Conservation (phyloP, 2,888 invertebrate species). For the Aethes cnicana region DNA sequence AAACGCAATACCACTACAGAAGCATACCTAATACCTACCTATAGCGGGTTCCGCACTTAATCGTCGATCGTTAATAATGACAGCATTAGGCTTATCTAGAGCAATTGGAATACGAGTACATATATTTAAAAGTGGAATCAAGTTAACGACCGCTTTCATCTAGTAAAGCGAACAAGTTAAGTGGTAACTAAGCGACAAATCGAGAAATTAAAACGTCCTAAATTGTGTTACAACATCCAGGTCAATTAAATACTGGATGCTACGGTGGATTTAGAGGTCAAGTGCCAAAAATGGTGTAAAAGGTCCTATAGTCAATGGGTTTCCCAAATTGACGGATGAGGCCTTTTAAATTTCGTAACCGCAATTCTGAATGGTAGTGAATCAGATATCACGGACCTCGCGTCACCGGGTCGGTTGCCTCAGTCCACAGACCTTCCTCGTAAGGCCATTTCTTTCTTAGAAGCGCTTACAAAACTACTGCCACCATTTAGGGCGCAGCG, state of each 20-base stretch:
- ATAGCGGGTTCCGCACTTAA: conserved; percentile 8
- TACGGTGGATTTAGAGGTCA: too few relatives aligned
- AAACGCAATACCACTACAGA: too few relatives aligned
- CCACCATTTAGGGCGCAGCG: conserved; percentile 16
- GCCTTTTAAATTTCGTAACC: conserved; percentile 44
- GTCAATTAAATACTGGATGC: too few relatives aligned
- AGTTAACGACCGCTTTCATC: background rate
- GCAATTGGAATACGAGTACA: conserved; percentile 2
- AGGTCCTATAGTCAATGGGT: too few relatives aligned
- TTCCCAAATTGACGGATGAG: too few relatives aligned
- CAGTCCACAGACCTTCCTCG: conserved; percentile 46
- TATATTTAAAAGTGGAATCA: conserved; percentile 31
- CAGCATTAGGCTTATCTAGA: conserved; percentile 3
- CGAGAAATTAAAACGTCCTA: too few relatives aligned
- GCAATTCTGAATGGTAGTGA: conserved; percentile 49
- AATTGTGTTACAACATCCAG: too few relatives aligned
- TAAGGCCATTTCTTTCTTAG: conserved; percentile 31
- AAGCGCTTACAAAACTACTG: conserved; percentile 24
- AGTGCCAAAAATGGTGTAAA: too few relatives aligned
- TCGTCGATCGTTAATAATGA: conserved; percentile 8
- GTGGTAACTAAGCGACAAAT: too few relatives aligned
- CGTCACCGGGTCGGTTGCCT: conserved; percentile 44
- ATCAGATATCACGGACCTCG: conserved; percentile 58
- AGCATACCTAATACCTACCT: too few relatives aligned
- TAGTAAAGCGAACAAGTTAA: background rate